These are phyloP conservation scores for Heliocidaris tuberculata DNA, from an alignment of 35 echinoderm and acorn worm species.

Conservation along the genomic window DNA sequence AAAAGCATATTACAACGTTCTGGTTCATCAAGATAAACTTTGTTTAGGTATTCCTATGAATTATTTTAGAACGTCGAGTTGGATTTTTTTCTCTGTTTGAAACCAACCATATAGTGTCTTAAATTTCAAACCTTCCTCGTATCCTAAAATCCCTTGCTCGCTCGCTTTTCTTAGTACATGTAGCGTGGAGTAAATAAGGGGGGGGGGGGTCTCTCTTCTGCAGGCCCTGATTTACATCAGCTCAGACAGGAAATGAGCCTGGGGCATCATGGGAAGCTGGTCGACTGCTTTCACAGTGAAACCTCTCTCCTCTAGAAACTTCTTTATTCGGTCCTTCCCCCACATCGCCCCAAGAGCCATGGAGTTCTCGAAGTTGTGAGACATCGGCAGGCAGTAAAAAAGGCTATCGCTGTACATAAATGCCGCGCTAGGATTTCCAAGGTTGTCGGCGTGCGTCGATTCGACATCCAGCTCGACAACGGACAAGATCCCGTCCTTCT, in stretches of 20 bases:
- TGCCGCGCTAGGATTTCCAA: constrained; percentile 80
- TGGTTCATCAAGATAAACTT: too few relatives aligned
- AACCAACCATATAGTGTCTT: too few relatives aligned
- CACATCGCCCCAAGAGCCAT: constrained; percentile 85
- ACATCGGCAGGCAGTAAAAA: constrained; percentile 93
- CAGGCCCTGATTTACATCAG: not conserved
- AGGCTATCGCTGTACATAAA: constrained; percentile 90
- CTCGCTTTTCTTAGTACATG: too few relatives aligned
- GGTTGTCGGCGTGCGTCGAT: constrained; percentile 71
- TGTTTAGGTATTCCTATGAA: too few relatives aligned
- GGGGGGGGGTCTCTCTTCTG: too few relatives aligned
- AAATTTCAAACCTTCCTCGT: too few relatives aligned
- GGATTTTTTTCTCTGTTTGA: too few relatives aligned
- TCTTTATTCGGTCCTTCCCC: constrained; percentile 74
- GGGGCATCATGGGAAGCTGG: not conserved
- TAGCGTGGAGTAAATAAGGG: too few relatives aligned
- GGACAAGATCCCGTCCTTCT: constrained; percentile 66
- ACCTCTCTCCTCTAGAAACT: constrained; percentile 66
- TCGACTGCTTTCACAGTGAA: constrained; percentile 16
- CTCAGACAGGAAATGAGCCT: constrained; percentile 8
- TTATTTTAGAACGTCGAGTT: too few relatives aligned
- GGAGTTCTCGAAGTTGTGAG: constrained; percentile 62
- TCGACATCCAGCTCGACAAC: constrained; percentile 80
- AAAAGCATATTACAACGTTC: too few relatives aligned
- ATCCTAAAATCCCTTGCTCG: too few relatives aligned